phyloP scores from a whole-genome alignment of 2,113 vertebrate species.

The Pachypanchax playfairii region DNA sequence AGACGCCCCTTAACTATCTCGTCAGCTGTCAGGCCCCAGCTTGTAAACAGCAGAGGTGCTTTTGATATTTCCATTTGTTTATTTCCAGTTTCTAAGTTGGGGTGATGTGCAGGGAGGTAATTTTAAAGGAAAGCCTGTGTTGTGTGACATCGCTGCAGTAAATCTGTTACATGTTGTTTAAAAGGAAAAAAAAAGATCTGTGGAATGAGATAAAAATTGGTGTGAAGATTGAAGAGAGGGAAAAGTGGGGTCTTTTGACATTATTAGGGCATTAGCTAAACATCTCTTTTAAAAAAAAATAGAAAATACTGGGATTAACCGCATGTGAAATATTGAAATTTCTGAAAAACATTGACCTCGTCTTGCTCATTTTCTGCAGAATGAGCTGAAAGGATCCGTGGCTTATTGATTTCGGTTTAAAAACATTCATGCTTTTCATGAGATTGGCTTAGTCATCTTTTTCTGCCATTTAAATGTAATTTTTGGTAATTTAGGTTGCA shows the following conservation, averaged over 20 bases:
- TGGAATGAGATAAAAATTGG: neutral
- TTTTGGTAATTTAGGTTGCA: neutral
- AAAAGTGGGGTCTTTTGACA: neutral
- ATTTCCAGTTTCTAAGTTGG: slow-evolving; percentile 52
- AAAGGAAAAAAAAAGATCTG: neutral
- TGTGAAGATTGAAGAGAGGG: neutral
- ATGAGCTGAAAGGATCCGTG: no score
- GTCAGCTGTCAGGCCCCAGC: slow-evolving; percentile 72
- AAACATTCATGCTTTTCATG: no score
- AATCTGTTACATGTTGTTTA: slow-evolving; percentile 14
- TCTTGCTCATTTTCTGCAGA: no score
- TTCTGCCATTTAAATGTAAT: neutral
- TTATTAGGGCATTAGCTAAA: neutral
- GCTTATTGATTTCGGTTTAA: no score
- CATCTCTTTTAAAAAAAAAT: no score
- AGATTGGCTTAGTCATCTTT: neutral
- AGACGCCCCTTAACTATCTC: slow-evolving; percentile 83
- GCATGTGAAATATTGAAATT: no score
- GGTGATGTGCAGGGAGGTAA: slow-evolving; percentile 39
- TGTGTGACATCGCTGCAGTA: slow-evolving; percentile 52
- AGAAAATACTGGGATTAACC: no score
- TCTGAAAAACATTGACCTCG: no score
- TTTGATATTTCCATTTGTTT: slow-evolving; percentile 78
- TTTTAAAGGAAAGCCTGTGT: slow-evolving; percentile 52
- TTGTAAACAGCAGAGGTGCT: slow-evolving; percentile 71